Percentiles rank a stretch among this genome's conserved stretches.
Conservation (phyloP, 2,888 invertebrate species). For the Sepiola atlantica region DNA sequence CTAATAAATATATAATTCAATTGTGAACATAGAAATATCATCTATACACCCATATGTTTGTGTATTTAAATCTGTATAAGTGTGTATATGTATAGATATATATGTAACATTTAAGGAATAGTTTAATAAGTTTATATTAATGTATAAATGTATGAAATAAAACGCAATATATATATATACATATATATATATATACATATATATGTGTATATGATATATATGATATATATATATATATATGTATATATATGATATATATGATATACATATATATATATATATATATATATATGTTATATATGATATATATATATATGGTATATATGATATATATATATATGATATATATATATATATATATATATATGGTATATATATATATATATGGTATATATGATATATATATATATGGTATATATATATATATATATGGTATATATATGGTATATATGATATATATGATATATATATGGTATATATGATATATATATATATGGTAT, state of each 20-base stretch:
- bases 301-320: too few species aligned
- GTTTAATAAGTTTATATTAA: too few species aligned
- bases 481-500: neutral
- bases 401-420: neutral
- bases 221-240: too few species aligned
- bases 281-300: too few species aligned
- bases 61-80: neutral
- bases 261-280: too few species aligned
- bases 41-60: neutral
- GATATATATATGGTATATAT: neutral
- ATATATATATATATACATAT: conserved; percentile 5
- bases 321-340: too few species aligned
- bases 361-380: neutral
- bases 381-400: neutral
- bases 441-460: neutral
- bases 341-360: neutral
- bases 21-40: neutral
- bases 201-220: neutral
- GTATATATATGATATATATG: too few species aligned
- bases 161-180: neutral
- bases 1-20: too few species aligned
- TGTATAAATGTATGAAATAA: too few species aligned
- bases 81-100: neutral
- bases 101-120: too few species aligned
- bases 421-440: neutral